These are phyloP conservation scores for Malachius bipustulatus DNA, from an alignment of 2,888 invertebrate species.

Conservation along the genomic window DNA sequence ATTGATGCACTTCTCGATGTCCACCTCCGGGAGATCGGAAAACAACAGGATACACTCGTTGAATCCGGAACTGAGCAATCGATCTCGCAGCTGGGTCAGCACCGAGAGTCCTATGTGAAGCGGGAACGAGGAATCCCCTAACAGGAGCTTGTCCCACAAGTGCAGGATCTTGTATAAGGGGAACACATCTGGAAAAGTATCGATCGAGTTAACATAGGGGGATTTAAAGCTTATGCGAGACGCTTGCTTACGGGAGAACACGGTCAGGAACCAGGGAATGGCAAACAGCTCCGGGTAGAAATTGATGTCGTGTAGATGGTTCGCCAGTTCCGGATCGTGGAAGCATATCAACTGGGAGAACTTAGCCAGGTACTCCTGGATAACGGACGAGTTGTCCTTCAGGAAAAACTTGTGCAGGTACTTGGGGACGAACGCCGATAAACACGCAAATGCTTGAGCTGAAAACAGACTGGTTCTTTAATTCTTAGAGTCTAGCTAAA, in stretches of 20 bases:
- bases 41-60: constrained; percentile 97
- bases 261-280: constrained; percentile 97
- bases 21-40: constrained; percentile 96
- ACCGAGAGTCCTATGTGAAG: constrained; percentile 91
- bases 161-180: constrained; percentile 96
- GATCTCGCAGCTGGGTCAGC: constrained; percentile 72
- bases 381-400: constrained; percentile 91
- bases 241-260: constrained; percentile 84
- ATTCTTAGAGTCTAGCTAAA: constrained; percentile 6
- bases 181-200: constrained; percentile 88
- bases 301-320: constrained; percentile 82
- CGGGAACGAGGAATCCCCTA: constrained; percentile 88
- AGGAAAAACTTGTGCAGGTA: constrained; percentile 95
- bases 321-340: constrained; percentile 85
- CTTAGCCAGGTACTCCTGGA: constrained; percentile 94
- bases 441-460: constrained; percentile 91
- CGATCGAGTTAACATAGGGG: too few species aligned
- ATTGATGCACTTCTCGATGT: constrained; percentile 84
- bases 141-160: constrained; percentile 90
- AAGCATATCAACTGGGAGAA: constrained; percentile 94
- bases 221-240: background rate
- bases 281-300: constrained; percentile 97
- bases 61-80: constrained; percentile 80
- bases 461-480: too few species aligned
- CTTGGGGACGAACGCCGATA: constrained; percentile 91